Evolutionary conservation across 1,140 invertebrate genomes (phyloP), one percentile per base, ranked within the genome.

Genomic region (Tetramorium alpestre): DNA sequence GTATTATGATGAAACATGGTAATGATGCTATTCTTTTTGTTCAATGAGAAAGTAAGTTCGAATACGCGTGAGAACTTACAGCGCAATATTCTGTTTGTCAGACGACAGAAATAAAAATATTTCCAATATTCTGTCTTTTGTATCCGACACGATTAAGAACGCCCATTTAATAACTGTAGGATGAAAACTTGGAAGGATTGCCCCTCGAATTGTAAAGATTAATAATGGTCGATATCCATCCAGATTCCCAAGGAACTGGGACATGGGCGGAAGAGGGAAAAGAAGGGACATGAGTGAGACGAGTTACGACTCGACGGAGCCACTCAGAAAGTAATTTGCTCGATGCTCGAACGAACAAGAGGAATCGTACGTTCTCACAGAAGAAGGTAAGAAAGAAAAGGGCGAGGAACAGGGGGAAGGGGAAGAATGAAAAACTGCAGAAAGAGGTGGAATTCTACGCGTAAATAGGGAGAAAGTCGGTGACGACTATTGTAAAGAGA

Each of bases 271-370:
- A 76, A 13, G 41, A 44, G 47, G 38, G 7, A 62, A 60, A 86
- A 77, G 76, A 77, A 88, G 72, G 77, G 54, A 54, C 54, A 69
- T 44, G 64, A 67, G 86, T 47, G 51, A 67, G 51, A 88, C 56
- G 73, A 72, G 73, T 44, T 87, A 77, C 72, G 78, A 75, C 41
- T 67, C 88, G 73, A 77, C 87, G 80, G 82, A 90, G 89, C 89
- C 86, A 90, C 89, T 90, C 86, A 58, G 89, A 89, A 90, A 90
- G 89, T 90, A 90, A 90, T 90, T 90, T 90, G 89, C 89, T 89
- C 89, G 51, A 90, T 90, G 88, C 88, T 76, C 58, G 85, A 86
- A 54, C 69, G 88, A 87, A 85, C 75, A 85, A 56, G 69, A 78
- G 80, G 64, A 89, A 85, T 65, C 86, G 54, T 88, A 81, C 80